Percentiles rank a stretch among this genome's conserved stretches.
phyloP scores from a whole-genome alignment of 2,113 vertebrate genomes.

The Hyperopisus bebe region DNA sequence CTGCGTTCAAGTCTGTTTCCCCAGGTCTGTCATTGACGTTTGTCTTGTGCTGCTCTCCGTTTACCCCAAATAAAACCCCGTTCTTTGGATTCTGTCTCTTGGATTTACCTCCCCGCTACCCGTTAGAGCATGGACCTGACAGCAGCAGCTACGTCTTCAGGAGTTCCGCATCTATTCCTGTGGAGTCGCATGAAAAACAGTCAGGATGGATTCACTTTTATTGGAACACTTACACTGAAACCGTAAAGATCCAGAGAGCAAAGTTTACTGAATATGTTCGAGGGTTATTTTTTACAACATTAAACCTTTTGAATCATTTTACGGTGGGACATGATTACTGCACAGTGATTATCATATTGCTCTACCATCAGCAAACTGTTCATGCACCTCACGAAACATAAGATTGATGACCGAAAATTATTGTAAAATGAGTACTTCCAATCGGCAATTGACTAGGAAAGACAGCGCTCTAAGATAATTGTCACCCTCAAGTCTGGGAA shows the following conservation, averaged over 20 bases:
- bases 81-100: no score
- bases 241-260: background rate
- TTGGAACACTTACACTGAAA: background rate
- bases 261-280: background rate
- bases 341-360: background rate
- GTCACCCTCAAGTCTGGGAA: slow-evolving; percentile 10
- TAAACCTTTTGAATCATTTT: background rate
- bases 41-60: no score
- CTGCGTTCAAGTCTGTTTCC: no score
- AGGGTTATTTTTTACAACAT: background rate
- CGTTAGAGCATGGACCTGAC: no score
- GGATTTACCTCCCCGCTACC: no score
- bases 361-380: background rate
- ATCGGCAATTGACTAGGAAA: slow-evolving; percentile 14
- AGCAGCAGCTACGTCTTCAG: background rate
- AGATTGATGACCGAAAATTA: background rate
- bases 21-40: no score
- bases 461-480: slow-evolving; percentile 24
- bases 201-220: background rate
- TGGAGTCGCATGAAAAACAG: background rate
- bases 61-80: no score
- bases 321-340: background rate
- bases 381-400: background rate
- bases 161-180: background rate
- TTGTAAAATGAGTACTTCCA: background rate